Evolutionary conservation across 2,797 vertebrate genomes (phyloP).

Genomic region (Yasuhikotakia modesta): DNA sequence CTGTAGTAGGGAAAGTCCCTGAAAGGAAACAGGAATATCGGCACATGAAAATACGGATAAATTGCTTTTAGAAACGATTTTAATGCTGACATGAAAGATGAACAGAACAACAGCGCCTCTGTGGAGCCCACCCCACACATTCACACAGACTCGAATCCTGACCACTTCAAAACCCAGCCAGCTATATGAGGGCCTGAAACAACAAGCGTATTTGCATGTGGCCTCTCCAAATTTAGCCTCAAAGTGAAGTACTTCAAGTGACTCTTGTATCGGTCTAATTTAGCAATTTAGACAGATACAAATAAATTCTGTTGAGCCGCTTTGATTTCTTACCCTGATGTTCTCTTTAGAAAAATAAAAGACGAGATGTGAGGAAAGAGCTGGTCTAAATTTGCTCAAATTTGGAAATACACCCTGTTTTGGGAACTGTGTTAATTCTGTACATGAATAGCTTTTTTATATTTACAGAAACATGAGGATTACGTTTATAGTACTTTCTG

Average conservation of each 20-base stretch:
- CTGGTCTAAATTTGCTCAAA: neutral
- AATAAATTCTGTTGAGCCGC: neutral
- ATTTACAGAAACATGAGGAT: neutral
- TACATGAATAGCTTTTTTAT: neutral
- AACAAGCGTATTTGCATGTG: constrained; percentile 57
- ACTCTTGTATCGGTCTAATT: constrained; percentile 22
- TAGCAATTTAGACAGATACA: constrained; percentile 9
- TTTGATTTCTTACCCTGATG: neutral
- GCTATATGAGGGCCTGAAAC: constrained; percentile 60
- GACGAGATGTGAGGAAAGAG: neutral
- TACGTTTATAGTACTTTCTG: neutral
- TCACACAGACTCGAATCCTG: constrained; percentile 51
- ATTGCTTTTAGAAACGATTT: constrained; percentile 52
- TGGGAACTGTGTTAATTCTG: neutral
- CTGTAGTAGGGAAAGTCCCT: constrained; percentile 29
- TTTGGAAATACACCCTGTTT: neutral
- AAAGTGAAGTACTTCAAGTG: constrained; percentile 38
- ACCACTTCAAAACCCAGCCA: constrained; percentile 62
- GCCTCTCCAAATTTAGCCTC: constrained; percentile 53
- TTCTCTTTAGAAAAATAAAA: constrained; percentile 6
- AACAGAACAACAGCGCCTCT: constrained; percentile 55
- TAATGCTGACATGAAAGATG: constrained; percentile 61
- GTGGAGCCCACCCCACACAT: constrained; percentile 49
- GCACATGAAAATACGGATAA: constrained; percentile 17
- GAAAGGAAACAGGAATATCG: constrained; percentile 12